These are phyloP conservation scores for Lanistes nyassanus DNA, from an alignment of 1,140 invertebrate species.

Conservation along the genomic window DNA sequence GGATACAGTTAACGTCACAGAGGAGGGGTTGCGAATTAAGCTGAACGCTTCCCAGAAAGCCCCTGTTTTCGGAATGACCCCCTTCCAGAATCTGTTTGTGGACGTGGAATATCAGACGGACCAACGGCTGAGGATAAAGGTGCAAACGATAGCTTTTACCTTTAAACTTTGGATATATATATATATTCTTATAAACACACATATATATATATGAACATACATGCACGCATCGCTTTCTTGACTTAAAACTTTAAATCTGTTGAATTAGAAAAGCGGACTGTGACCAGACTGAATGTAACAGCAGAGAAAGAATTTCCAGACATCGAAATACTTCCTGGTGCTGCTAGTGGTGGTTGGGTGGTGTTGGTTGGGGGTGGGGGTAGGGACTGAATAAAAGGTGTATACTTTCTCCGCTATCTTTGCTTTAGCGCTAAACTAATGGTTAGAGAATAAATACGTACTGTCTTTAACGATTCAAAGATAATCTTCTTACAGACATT, in stretches of 20 bases:
- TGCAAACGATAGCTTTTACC: conserved; percentile 2
- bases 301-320: too few species aligned
- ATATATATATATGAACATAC: neutral
- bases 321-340: too few species aligned
- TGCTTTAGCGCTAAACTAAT: neutral
- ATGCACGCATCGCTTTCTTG: neutral
- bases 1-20: neutral
- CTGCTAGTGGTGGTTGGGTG: too few species aligned
- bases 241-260: too few species aligned
- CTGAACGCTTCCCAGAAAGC: conserved; percentile 15
- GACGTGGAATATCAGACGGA: conserved; percentile 32
- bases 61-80: conserved; percentile 24
- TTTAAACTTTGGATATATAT: neutral
- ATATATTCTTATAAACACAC: neutral
- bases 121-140: conserved; percentile 36
- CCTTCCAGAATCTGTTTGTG: conserved; percentile 23
- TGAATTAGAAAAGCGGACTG: neutral
- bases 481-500: neutral
- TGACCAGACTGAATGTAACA: neutral
- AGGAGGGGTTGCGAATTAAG: conserved; percentile 4
- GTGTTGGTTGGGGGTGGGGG: too few species aligned
- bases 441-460: neutral
- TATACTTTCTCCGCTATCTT: neutral
- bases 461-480: neutral
- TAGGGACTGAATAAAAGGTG: too few species aligned